Conservation (phyloP, 2,888 invertebrate genomes). For the Napeogenes inachia region DNA sequence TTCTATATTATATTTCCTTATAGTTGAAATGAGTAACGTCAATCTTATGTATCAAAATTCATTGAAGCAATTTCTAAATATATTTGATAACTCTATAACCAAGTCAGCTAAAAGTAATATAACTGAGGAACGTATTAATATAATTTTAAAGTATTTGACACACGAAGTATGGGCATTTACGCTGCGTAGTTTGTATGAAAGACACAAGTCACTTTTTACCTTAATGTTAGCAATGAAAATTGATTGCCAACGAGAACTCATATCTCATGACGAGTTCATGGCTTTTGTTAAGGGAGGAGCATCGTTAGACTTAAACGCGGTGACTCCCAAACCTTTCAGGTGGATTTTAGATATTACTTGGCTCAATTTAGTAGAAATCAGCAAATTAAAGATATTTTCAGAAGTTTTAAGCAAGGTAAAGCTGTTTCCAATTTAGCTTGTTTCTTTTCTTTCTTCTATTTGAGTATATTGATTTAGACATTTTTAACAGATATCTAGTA, state of each 20-base stretch:
- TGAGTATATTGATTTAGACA: background rate
- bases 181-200: slow-evolving; percentile 93
- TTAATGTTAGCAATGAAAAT: slow-evolving; percentile 97
- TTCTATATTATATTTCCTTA: slow-evolving; percentile 95
- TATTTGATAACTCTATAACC: slow-evolving; percentile 95
- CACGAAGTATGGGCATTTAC: slow-evolving; percentile 96
- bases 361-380: slow-evolving; percentile 96
- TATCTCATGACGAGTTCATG: slow-evolving; percentile 94
- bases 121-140: slow-evolving; percentile 91
- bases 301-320: slow-evolving; percentile 94
- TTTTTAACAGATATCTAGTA: slow-evolving; percentile 81
- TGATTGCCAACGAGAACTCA: slow-evolving; percentile 87
- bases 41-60: slow-evolving; percentile 99
- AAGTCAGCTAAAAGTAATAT: slow-evolving; percentile 91
- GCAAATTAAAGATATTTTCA: slow-evolving; percentile 87
- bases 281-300: slow-evolving; percentile 98
- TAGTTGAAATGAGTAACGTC: slow-evolving; percentile 98
- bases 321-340: slow-evolving; percentile 92
- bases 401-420: slow-evolving; percentile 86
- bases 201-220: slow-evolving; percentile 95
- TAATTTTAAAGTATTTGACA: slow-evolving; percentile 92
- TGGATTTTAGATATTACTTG: slow-evolving; percentile 98
- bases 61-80: slow-evolving; percentile 92
- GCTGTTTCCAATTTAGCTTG: background rate
- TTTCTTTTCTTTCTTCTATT: background rate